Base-by-base conservation (phyloP, 2,113 vertebrate species). In the Pseudonaja textilis region DNA sequence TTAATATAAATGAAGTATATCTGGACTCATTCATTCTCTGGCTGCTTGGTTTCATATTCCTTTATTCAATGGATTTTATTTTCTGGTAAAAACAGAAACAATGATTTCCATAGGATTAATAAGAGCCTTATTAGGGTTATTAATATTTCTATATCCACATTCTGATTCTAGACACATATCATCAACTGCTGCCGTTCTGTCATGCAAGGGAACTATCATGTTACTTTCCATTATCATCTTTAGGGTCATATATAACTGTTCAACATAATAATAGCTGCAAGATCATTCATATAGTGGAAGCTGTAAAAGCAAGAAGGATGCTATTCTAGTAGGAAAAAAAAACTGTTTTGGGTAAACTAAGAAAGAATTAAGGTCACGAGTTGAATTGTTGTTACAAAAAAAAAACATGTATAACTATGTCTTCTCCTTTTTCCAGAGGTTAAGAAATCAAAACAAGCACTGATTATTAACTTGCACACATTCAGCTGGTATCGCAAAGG, bases 201-300 rank as follows among this genome's bases (percentile, higher is more conserved):
- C 57, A n/a, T 57, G 56, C 56, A 95, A 42, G 16, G 18, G 18
- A 93, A 95, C 52, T 90, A 95, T 93, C 90, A 87, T 90, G 86
- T 93, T 20, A 93, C 16, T 91, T 92, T 56, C 93, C 88, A 95
- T 95, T 87, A 95, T 95, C 90, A 94, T 81, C 96, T 95, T 95
- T 91, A 91, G 69, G 54, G 61, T 93, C 94, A 96, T 91, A 92
- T 0, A 0, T 88, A 87, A 87, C 52, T 89, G 88, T 94, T 95
- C 95, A 97, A 96, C 93, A 95, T 95, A 96, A 95, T 92, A 96
- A 59, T 93, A 94, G 88, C 87, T 94, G 69, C 59, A 96, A 87
- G 89, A 95, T 94, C 25, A 94, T 93, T 95, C 92, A 90, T 92
- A 85, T 95, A 96, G 42, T 88, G 55, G 93, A 94, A 96, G 22